Conservation (phyloP, 2,888 invertebrate genomes). For the Eupeodes luniger region DNA sequence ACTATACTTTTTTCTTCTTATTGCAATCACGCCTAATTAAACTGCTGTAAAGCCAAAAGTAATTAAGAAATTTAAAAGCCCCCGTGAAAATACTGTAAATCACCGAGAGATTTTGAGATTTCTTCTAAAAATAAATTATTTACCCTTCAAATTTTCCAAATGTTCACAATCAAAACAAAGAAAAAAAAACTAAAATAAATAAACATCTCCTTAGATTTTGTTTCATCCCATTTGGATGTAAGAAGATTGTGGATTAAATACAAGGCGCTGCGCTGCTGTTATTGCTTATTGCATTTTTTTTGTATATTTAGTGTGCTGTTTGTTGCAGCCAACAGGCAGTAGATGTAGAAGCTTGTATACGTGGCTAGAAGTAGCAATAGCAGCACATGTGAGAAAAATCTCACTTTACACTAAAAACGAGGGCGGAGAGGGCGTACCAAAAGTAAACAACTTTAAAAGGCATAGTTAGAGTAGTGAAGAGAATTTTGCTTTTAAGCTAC, state of each 20-base stretch:
- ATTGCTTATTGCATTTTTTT: conserved; percentile 52
- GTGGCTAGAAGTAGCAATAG: background rate
- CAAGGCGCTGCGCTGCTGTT: conserved; percentile 12
- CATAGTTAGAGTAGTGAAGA: conserved; percentile 20
- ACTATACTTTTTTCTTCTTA: background rate
- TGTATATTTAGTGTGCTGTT: conserved; percentile 54
- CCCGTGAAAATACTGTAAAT: conserved; percentile 50
- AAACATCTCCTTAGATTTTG: conserved; percentile 46
- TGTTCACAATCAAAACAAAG: conserved; percentile 18
- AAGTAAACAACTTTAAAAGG: conserved; percentile 67
- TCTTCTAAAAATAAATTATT: conserved; percentile 72
- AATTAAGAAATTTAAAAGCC: conserved; percentile 61
- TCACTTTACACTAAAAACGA: conserved; percentile 61
- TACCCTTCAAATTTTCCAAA: conserved; percentile 68
- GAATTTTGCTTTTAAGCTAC: conserved; percentile 37
- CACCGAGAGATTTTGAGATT: conserved; percentile 21
- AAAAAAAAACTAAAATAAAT: conserved; percentile 32
- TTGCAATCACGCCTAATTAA: conserved; percentile 48
- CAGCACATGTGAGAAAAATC: conserved; percentile 48
- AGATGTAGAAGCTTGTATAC: background rate
- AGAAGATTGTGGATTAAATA: conserved; percentile 13
- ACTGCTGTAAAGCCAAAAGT: conserved; percentile 24
- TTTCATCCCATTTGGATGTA: conserved; percentile 27
- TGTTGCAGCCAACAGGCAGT: conserved; percentile 36
- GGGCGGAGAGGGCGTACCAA: conserved; percentile 48